Percentiles rank a stretch among this genome's conserved stretches.
Conservation (phyloP, 2,113 vertebrate species). For the Lamprotornis superbus region DNA sequence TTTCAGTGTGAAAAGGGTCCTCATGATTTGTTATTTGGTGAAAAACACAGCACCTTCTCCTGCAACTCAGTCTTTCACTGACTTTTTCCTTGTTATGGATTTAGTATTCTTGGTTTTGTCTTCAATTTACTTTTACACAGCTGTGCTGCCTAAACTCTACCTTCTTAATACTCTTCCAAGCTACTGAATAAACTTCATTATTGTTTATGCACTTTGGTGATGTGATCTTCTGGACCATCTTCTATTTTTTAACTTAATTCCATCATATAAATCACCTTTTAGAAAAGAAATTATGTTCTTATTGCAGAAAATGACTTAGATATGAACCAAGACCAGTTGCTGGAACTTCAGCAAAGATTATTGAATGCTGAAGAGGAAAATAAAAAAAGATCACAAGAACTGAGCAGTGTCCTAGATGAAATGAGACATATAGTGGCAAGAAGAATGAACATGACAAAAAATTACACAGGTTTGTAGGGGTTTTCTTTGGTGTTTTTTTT, state of each 20-base stretch:
- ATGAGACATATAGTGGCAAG: conserved; percentile 48
- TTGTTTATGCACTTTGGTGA: neutral
- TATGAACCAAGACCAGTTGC: conserved; percentile 60
- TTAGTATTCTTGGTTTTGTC: neutral
- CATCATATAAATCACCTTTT: neutral
- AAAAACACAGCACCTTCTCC: neutral
- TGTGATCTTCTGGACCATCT: neutral
- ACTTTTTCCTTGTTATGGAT: neutral
- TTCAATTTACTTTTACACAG: neutral
- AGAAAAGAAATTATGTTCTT: neutral
- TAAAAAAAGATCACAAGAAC: conserved; percentile 51
- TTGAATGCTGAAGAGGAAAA: conserved; percentile 69
- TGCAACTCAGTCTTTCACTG: neutral
- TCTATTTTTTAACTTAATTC: neutral
- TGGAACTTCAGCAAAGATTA: conserved; percentile 70
- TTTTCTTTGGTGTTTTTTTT: neutral
- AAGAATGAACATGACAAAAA: neutral
- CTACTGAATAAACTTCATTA: neutral
- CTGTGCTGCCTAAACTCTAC: neutral
- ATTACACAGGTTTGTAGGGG: conserved; percentile 66
- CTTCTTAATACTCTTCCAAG: neutral
- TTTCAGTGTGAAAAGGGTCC: neutral
- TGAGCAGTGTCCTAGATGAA: conserved; percentile 63
- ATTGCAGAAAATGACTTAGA: conserved; percentile 62
- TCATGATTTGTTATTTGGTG: neutral